Evolutionary conservation across 2,888 invertebrate species (phyloP).

Genomic region (Eilema caniola): DNA sequence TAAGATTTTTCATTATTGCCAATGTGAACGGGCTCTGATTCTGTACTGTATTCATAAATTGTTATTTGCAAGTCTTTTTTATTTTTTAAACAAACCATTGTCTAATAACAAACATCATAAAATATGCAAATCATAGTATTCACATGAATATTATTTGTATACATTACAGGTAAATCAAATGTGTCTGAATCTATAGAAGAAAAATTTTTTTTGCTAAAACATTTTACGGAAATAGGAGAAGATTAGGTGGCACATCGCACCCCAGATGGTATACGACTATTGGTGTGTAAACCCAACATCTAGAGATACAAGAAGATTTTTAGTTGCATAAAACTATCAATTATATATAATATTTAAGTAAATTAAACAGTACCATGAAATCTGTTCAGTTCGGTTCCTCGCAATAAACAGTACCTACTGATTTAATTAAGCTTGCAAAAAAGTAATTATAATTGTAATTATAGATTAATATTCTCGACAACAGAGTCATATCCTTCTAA

Average conservation of each 20-base stretch:
- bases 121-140: too few species aligned
- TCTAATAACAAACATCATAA: too few species aligned
- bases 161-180: too few species aligned
- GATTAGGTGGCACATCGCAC: neutral
- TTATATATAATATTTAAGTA: neutral
- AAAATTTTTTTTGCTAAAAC: too few species aligned
- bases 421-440: neutral
- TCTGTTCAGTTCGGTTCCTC: neutral
- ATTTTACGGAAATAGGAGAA: too few species aligned
- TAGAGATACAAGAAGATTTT: neutral
- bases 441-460: neutral
- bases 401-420: neutral
- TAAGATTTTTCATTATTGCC: neutral
- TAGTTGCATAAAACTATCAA: neutral
- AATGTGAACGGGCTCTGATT: neutral
- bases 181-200: too few species aligned
- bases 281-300: neutral
- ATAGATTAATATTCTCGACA: neutral
- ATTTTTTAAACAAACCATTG: too few species aligned
- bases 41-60: neutral
- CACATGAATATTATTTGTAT: too few species aligned
- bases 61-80: too few species aligned
- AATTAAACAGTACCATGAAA: neutral
- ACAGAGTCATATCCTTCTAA: neutral
- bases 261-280: neutral